Base-by-base conservation (phyloP, 2,113 vertebrate species). In the Melanocharis versteri region DNA sequence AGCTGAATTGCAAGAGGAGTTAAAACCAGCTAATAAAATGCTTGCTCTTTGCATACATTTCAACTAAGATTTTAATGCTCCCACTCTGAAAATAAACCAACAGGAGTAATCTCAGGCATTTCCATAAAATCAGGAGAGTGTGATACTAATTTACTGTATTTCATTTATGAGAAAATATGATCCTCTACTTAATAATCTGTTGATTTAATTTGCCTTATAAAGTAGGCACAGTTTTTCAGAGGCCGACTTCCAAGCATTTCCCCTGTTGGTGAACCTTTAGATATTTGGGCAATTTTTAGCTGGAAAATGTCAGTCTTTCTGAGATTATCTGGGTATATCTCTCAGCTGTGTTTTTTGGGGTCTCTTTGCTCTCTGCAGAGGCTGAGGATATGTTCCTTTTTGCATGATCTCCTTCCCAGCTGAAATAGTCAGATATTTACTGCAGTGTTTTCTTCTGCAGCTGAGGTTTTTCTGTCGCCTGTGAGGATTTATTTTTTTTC, bases 371-470 rank as follows among this genome's bases (percentile, higher is more conserved):
- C 48, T 21, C 16, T 45, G 1, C 21, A 37, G 35, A 81, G 10
- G 7, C 5, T 83, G 45, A 44, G 10, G 37, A 15, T 22, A 11
- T 24, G 20, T 45, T 77, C 5, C 12, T 11, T 31, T 23, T 8
- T 5, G 18, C 3, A 4, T 13, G 0, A 7, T 27, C 7, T 20
- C n/a, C 45, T 54, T 53, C 19, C 5, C 13, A 13, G 8, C 1
- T 61, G 62, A n/a, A 77, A 56, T 2, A 39, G 5, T 17, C 31
- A 45, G 30, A 35, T 24, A 10, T 54, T 56, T 54, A 14, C 10
- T 3, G 1, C 28, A 19, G 5, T 26, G 4, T 8, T 70, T 9
- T 1, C 6, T 69, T 66, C 42, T 45, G 8, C 30, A 57, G 1
- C 5, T 33, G 27, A 66, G 20, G 1, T 13, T 83, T 87, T 58